These are phyloP conservation scores for Fulica atra DNA, from an alignment of 2,113 vertebrate species.

Conservation along the genomic window DNA sequence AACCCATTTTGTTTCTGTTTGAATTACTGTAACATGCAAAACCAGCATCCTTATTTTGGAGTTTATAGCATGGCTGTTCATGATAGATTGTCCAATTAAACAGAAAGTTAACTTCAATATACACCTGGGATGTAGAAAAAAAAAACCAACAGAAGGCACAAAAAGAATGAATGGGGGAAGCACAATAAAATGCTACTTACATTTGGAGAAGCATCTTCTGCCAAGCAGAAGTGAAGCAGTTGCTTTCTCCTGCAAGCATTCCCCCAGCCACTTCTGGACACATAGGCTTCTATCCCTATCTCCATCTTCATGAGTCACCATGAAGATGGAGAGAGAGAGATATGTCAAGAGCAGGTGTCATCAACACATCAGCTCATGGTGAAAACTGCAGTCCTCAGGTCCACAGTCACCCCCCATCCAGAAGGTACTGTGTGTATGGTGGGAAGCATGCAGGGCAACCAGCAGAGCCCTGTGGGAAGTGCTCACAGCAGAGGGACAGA, in stretches of 20 bases:
- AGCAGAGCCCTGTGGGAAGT: rapidly evolving
- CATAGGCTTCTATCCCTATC: constrained; percentile 14
- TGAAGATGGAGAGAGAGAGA: not conserved
- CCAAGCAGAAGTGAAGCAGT: constrained; percentile 18
- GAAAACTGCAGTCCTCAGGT: not conserved
- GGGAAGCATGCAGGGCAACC: rapidly evolving
- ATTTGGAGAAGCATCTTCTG: not conserved
- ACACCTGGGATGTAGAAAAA: not conserved
- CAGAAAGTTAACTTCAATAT: not conserved
- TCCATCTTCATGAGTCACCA: constrained; percentile 33
- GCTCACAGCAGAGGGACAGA: not conserved
- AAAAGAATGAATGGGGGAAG: not conserved
- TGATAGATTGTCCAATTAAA: not conserved
- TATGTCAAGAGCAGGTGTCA: not conserved
- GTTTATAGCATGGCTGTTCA: not conserved
- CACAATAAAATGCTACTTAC: not conserved
- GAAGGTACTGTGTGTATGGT: not conserved
- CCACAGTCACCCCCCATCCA: not conserved
- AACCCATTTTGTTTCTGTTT: not conserved
- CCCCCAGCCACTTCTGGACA: constrained; percentile 38
- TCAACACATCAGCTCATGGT: not conserved
- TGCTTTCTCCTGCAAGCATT: constrained; percentile 33
- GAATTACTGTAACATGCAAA: not conserved
- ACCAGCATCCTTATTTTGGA: not conserved
- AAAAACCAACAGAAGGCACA: not conserved